A percentile compares a stretch with the other conserved stretches of the same genome.
These are phyloP conservation scores for Tyto alba DNA, from an alignment of 2,113 vertebrate species.

Conservation along the genomic window DNA sequence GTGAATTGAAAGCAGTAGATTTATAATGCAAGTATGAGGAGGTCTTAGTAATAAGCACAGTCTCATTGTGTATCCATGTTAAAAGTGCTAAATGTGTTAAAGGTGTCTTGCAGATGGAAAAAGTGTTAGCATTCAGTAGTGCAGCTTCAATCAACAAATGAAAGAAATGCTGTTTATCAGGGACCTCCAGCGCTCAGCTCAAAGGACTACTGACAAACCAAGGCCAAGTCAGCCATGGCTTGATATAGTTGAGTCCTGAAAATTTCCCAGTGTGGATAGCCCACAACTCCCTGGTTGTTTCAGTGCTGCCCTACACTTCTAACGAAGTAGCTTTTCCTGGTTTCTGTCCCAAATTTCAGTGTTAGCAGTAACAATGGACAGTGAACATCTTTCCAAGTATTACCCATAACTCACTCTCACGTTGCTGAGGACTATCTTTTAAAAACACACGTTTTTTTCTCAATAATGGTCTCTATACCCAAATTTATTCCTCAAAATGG, in stretches of 20 bases:
- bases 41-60: neutral
- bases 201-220: neutral
- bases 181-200: neutral
- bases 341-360: neutral
- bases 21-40: neutral
- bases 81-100: neutral
- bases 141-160: neutral
- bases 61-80: neutral
- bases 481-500: neutral
- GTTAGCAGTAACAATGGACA: neutral
- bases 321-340: neutral
- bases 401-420: neutral
- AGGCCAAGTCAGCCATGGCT: neutral
- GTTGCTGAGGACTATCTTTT: neutral
- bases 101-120: neutral
- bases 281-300: neutral
- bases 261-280: neutral
- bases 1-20: neutral
- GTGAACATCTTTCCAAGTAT: neutral
- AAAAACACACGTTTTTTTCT: neutral
- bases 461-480: neutral
- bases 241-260: neutral
- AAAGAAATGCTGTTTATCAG: neutral
- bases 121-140: neutral
- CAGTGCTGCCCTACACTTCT: neutral